Conservation (phyloP, 2,797 vertebrate genomes). For the Rhinatrema bivittatum region DNA sequence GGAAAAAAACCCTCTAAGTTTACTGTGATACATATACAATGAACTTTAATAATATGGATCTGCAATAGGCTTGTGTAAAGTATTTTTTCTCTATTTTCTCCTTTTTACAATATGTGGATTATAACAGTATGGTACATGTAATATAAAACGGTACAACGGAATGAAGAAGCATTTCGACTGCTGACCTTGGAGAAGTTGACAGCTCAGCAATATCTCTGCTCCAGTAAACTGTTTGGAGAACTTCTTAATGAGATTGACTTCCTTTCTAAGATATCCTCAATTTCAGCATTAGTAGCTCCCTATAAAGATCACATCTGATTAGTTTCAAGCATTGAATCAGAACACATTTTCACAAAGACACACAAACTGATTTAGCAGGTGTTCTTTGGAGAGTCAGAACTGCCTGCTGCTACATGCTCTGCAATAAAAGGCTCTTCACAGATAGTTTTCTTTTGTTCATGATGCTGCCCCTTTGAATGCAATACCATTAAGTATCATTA, state of each 20-base stretch:
- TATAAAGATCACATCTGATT: conserved; percentile 22
- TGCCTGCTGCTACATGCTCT: no score
- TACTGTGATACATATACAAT: neutral
- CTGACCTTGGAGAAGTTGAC: no score
- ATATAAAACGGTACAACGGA: neutral
- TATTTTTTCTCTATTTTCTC: neutral
- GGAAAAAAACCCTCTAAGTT: neutral
- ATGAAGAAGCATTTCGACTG: no score
- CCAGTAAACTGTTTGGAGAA: conserved; percentile 6
- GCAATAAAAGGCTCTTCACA: no score
- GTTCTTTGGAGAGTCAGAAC: no score
- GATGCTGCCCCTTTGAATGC: no score
- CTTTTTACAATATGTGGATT: neutral
- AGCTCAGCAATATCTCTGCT: conserved; percentile 24
- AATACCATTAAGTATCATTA: no score
- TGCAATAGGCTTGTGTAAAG: neutral
- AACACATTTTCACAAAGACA: no score
- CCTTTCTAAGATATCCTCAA: conserved; percentile 44
- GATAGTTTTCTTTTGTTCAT: no score
- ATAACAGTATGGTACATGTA: neutral
- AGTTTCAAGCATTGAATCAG: no score
- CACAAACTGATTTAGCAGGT: no score
- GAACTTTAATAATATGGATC: neutral
- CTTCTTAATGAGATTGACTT: conserved; percentile 38
- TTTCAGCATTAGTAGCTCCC: conserved; percentile 54